A percentile compares a stretch with the other conserved stretches of the same genome.
phyloP scores from a whole-genome alignment of 2,113 vertebrate species.

The Pomatostomus ruficeps region DNA sequence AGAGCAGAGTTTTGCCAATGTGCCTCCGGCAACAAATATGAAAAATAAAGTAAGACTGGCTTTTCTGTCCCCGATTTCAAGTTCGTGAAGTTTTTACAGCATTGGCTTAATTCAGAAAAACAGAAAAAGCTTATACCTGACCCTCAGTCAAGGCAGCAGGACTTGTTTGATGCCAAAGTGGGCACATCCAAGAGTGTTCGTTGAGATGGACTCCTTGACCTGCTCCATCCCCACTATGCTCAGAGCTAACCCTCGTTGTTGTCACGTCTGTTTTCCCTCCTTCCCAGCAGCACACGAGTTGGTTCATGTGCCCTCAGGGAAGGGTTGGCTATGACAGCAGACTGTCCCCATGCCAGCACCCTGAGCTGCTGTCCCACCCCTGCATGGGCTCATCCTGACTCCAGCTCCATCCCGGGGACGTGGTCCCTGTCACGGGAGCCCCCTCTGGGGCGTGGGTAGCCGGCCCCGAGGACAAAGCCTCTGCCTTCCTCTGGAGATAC shows the following conservation, averaged over 20 bases:
- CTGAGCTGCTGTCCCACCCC: fast-evolving
- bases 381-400: not conserved
- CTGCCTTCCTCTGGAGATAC: slow-evolving; percentile 29
- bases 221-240: not conserved
- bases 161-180: not conserved
- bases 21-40: not conserved
- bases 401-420: not conserved
- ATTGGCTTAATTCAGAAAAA: not conserved
- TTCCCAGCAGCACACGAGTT: not conserved
- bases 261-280: not conserved
- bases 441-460: not conserved
- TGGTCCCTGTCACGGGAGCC: not conserved
- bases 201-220: not conserved
- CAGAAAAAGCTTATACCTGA: not conserved
- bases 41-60: slow-evolving; percentile 5
- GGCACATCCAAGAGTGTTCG: not conserved
- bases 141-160: not conserved
- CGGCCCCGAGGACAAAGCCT: not conserved
- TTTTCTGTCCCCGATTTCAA: not conserved
- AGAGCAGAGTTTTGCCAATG: not conserved
- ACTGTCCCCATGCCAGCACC: not conserved
- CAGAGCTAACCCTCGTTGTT: not conserved
- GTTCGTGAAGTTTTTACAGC: not conserved
- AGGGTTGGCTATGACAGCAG: not conserved
- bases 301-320: not conserved